phyloP scores from a whole-genome alignment of 2,113 vertebrate genomes.

The Nothoprocta pentlandii region DNA sequence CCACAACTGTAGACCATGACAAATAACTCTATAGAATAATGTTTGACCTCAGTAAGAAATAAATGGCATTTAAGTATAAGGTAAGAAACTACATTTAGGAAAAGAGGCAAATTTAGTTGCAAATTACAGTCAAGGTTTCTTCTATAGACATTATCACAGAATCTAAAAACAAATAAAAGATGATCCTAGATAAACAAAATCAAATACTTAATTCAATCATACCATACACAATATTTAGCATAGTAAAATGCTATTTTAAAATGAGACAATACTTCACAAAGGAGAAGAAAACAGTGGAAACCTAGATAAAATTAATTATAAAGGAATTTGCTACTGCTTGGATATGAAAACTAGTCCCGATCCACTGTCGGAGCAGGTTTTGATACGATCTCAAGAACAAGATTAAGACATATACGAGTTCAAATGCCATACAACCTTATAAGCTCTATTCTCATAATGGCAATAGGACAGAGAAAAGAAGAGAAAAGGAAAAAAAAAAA shows the following conservation, averaged over 20 bases:
- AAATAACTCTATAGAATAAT: conserved; percentile 20
- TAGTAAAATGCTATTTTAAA: background rate
- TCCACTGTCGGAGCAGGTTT: no score
- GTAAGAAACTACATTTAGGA: background rate
- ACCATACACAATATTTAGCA: background rate
- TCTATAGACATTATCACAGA: background rate
- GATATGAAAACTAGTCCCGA: background rate
- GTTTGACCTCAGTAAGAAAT: background rate
- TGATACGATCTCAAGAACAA: no score
- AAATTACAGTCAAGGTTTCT: background rate
- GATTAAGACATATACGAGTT: no score
- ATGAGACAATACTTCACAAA: background rate
- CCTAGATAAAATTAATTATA: background rate
- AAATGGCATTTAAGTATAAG: background rate
- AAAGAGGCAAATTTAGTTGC: background rate
- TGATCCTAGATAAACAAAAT: background rate
- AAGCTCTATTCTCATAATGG: no score
- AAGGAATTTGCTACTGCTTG: background rate
- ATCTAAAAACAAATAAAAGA: background rate
- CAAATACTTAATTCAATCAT: background rate
- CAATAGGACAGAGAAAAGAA: no score
- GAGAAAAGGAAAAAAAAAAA: no score
- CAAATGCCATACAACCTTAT: no score
- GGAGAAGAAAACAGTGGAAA: background rate
- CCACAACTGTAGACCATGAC: background rate